Evolutionary conservation across 1,140 invertebrate species (phyloP), one percentile per base, ranked within the genome.

Genomic region (Drosophila kurseongensis): DNA sequence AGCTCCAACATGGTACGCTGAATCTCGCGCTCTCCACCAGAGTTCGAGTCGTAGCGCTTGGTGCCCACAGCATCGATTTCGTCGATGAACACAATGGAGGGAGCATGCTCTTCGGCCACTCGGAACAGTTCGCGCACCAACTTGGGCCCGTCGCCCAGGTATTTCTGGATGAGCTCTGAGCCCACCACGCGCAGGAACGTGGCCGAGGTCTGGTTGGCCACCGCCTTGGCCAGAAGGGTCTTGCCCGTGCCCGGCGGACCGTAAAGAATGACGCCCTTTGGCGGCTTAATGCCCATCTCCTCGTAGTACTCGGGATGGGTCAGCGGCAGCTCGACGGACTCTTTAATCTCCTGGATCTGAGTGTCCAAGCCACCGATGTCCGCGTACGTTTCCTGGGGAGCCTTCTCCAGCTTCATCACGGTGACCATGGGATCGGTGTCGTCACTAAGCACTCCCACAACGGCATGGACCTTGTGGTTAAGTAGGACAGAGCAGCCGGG

Each of bases 381-480:
- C 14, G 99, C 99, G 93, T 99, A 99, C 0, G 99, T 99, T 94
- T 99, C 99, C 93, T 99, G 98, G 10, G 99, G 99, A 23, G 99
- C 99, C 92, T 99, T 99, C 91, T 99, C 99, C 40, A 99, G 92
- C 93, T 99, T 99, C 99, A 99, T 99, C 0, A 99, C 99, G 35
- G 98, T 99, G 1, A 99, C 99, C 99, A 99, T 99, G 13, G 99
- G 99, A 94, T 99, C 99, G n/a, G 98, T 99, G 91, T 99, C 99
- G 94, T 99, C 99, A 40, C 97, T 97, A 27, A 99, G 93, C 0
- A 99, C 99, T 75, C 99, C 99, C 45, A 99, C 98, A 41, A 99
- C 98, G 68, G 99, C 98, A 94, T 99, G 99, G 7, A 98, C 97
- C 95, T 99, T 99, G 93, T 99, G 99, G 93, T 99, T 99, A 0